These are phyloP conservation scores for Caenorhabditis imperialis DNA, from an alignment of 2,888 invertebrate genomes.

Conservation along the genomic window DNA sequence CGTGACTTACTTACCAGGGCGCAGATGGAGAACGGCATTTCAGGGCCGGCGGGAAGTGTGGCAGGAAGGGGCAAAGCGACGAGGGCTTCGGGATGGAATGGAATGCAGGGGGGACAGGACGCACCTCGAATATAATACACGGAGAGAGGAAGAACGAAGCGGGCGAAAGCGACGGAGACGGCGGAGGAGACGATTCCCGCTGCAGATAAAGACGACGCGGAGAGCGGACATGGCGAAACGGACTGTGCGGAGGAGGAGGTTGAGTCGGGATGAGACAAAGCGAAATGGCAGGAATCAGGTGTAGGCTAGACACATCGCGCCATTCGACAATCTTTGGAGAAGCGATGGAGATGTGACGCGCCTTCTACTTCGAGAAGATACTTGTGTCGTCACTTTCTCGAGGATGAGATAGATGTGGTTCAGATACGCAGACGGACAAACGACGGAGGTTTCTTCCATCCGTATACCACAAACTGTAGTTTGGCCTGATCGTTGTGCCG, in stretches of 20 bases:
- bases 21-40: constrained; percentile 52
- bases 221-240: constrained; percentile 31
- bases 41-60: neutral
- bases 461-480: too few relatives aligned
- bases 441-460: too few relatives aligned
- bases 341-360: constrained; percentile 10
- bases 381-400: constrained; percentile 3
- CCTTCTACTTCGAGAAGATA: constrained; percentile 11
- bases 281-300: constrained; percentile 13
- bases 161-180: constrained; percentile 9
- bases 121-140: constrained; percentile 21
- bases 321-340: constrained; percentile 6
- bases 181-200: constrained; percentile 33
- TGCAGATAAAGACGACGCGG: constrained; percentile 40
- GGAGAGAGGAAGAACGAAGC: constrained; percentile 3
- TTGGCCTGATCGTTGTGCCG: too few relatives aligned
- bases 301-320: constrained; percentile 32
- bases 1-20: constrained; percentile 45
- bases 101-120: constrained; percentile 12
- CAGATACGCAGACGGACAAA: neutral
- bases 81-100: constrained; percentile 3
- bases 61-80: neutral
- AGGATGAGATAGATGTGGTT: constrained; percentile 5
- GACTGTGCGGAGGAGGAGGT: neutral
- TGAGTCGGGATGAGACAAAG: constrained; percentile 35